These are phyloP conservation scores for Ommatoiulus sabulosus DNA, from an alignment of 2,888 invertebrate genomes.

Conservation along the genomic window DNA sequence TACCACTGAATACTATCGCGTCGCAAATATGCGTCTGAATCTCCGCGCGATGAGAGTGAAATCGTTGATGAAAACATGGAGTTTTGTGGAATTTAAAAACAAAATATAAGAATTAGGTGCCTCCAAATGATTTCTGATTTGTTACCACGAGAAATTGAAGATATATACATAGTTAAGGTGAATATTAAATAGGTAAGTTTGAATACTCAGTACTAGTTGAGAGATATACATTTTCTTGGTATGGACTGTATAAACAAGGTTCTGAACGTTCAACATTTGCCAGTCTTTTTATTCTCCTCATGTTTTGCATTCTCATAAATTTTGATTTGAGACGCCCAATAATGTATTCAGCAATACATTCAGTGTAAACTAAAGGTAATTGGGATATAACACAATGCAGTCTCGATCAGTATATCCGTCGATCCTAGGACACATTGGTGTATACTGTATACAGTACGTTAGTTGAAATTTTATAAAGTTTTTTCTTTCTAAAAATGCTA, in stretches of 20 bases:
- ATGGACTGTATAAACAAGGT: too few relatives aligned
- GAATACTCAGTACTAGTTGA: neutral
- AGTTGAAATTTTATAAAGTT: too few relatives aligned
- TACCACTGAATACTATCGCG: neutral
- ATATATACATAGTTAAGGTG: neutral
- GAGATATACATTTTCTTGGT: neutral
- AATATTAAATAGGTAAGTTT: neutral
- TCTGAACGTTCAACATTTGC: neutral
- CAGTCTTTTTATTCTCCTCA: neutral
- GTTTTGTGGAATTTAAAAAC: neutral
- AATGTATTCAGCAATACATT: too few relatives aligned
- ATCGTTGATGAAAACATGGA: neutral
- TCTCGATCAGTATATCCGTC: too few relatives aligned
- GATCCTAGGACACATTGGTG: too few relatives aligned
- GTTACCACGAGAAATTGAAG: neutral
- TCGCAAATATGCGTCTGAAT: neutral
- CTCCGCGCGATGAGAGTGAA: constrained; percentile 30
- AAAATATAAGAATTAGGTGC: neutral
- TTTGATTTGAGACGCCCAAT: too few relatives aligned
- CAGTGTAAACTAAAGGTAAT: too few relatives aligned
- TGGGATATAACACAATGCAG: too few relatives aligned
- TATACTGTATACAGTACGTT: too few relatives aligned
- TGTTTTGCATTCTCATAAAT: neutral
- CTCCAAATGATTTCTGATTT: neutral
- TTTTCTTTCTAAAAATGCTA: too few relatives aligned